These are phyloP conservation scores for Mobula hypostoma DNA, from an alignment of 2,113 vertebrate species.

Conservation along the genomic window DNA sequence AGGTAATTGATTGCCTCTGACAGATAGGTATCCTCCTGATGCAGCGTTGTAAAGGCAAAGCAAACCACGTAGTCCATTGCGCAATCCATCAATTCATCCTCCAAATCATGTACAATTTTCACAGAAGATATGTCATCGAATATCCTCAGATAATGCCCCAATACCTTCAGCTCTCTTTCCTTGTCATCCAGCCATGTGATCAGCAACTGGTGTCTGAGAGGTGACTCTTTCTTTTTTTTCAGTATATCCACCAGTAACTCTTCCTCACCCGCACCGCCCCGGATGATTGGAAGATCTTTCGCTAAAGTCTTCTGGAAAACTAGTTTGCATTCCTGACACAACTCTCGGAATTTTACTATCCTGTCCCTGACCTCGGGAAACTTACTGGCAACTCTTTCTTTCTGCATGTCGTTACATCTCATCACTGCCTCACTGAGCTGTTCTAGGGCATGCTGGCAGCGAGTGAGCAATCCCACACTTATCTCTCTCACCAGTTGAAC, in stretches of 20 bases:
- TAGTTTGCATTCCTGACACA: conserved; percentile 40
- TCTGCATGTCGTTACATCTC: conserved; percentile 46
- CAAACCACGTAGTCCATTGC: conserved; percentile 36
- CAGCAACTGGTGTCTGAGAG: conserved; percentile 39
- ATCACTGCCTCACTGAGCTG: conserved; percentile 42
- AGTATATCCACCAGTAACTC: conserved; percentile 37
- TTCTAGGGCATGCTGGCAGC: conserved; percentile 43
- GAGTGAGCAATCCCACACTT: conserved; percentile 38
- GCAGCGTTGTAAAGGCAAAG: conserved; percentile 41
- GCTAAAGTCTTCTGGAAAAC: conserved; percentile 42
- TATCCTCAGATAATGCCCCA: background rate
- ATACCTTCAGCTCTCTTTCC: conserved; percentile 22
- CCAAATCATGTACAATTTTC: conserved; percentile 16
- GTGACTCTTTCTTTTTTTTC: conserved; percentile 40
- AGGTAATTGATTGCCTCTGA: conserved; percentile 36
- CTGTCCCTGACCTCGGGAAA: conserved; percentile 42
- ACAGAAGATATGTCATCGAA: background rate
- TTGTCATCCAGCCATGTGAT: conserved; percentile 40
- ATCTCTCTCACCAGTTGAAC: conserved; percentile 47
- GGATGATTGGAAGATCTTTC: conserved; percentile 40
- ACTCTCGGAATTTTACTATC: conserved; percentile 39
- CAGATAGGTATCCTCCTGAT: conserved; percentile 37
- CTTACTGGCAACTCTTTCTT: conserved; percentile 16
- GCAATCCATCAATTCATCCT: conserved; percentile 9
- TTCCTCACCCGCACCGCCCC: conserved; percentile 42